These are phyloP conservation scores for Mesoclemmys tuberculata DNA, from an alignment of 2,113 vertebrate species.

Conservation along the genomic window DNA sequence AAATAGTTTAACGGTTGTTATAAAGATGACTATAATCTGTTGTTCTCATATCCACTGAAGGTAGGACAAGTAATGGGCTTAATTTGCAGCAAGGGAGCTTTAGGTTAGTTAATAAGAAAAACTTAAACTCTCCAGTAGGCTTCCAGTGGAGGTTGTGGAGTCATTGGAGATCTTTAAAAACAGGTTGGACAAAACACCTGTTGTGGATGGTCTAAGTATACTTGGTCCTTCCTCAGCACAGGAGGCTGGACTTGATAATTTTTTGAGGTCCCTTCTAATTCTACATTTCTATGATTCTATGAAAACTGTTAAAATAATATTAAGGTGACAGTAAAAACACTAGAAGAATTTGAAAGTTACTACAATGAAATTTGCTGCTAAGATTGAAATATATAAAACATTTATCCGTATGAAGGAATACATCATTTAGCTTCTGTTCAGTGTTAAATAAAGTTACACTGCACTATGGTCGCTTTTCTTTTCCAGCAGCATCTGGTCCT, in stretches of 20 bases:
- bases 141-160: neutral
- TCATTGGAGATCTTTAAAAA: neutral
- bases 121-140: neutral
- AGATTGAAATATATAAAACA: neutral
- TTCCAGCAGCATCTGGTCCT: slow-evolving; percentile 88
- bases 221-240: neutral
- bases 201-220: no score
- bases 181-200: neutral
- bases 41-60: neutral
- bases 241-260: neutral
- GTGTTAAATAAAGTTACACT: neutral
- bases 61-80: neutral
- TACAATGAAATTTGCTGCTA: neutral
- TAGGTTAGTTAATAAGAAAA: neutral
- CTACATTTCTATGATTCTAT: neutral
- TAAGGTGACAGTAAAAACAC: neutral
- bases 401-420: neutral
- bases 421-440: neutral
- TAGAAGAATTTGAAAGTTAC: neutral
- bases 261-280: neutral
- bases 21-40: neutral
- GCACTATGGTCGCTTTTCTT: neutral
- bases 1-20: neutral
- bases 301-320: neutral
- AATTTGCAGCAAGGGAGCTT: neutral